Base-by-base conservation (phyloP, 2,113 vertebrate genomes). In the Eretmodus cyanostictus region DNA sequence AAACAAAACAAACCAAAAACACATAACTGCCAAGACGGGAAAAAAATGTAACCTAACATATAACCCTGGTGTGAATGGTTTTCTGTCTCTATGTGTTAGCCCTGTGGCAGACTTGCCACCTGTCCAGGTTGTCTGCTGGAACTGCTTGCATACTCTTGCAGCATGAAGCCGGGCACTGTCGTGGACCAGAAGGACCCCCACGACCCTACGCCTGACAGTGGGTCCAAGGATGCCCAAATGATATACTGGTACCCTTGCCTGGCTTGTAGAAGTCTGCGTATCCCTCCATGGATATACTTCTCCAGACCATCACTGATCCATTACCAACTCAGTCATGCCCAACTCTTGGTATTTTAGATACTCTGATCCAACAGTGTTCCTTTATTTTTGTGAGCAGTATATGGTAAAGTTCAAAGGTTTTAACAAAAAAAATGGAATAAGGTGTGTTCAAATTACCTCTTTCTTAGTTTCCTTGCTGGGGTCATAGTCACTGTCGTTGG, bases 391-490 rank as follows among this genome's bases (percentile, higher is more conserved):
- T 68, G 11, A 38, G 34, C 11, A 68, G 19, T 68, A 13, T 68
- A 38, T 13, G 34, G 38, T 73, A 7, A 76, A 76, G 24, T 76
- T 17, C 3, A 19, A 16, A 42, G n/a, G 12, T 71, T 71, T 71
- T 9, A 17, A 29, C 40, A 17, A 68, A 73, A 10, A 34, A 47
- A 76, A 76, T 49, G 24, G 4, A 47, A 47, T 31, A 19, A 29
- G 10, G 9, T 19, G 24, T 49, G 42, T 42, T 31, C 22, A 22
- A 12, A 1, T 95, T 95, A 99, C 99, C 98, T 99, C 99, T 96
- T 99, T 99, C 95, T 99, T 99, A 29, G 97, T 88, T 95, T 99
- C 98, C 94, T 99, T 99, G 94, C 97, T 99, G 55, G 99, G 98
- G 92, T 99, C 98, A 89, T 99, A 99, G 96, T 99, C 99, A 83